Base-by-base conservation (phyloP, 2,797 vertebrate species). In the Coranthus polyacanthus region DNA sequence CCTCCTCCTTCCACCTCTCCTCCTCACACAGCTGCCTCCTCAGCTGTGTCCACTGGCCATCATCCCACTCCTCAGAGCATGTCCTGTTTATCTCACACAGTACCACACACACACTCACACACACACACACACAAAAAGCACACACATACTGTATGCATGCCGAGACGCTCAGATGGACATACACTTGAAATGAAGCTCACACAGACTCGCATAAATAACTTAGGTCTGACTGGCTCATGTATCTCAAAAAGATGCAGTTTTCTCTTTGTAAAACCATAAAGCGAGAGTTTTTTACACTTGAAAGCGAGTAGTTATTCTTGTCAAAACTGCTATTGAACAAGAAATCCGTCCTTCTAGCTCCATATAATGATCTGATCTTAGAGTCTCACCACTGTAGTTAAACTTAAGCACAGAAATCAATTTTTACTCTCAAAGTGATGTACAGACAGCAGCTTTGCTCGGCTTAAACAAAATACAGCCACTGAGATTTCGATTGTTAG, bases 41-140 rank as follows among this genome's bases (percentile, higher is more conserved):
- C 88, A 89, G 89, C 90, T 91, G 90, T 90, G 89, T 91, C 88
- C 81, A 83, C 86, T 91, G 88, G 88, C 89, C 71, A 37, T 60
- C 42, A 55, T 88, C 89, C 87, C 87, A 81, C 83, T 87, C 72
- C 75, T 80, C 32, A 4, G 74, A 87, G 86, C 82, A 85, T 84
- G 90, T 92, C 89, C 89, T 91, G 90, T 92, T 91, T 88, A 89
- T 86, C 85, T 78, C 75, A 32, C 70, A 45, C 64, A 60, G 65
- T 42, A 45, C 43, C 41, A 7, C 44, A 20, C 66, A 51, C 70
- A 49, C 55, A 57, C 80, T 76, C 75, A 36, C 70, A 45, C 64
- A 60, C 41, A 7, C 44, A 20, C 66, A 51, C 70, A 49, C 61
- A 57, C 80, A 29, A 70, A 54, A 69, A 21, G 38, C 65, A 43